Evolutionary conservation across 2,797 vertebrate genomes (phyloP).

Genomic region (Tapirus indicus): DNA sequence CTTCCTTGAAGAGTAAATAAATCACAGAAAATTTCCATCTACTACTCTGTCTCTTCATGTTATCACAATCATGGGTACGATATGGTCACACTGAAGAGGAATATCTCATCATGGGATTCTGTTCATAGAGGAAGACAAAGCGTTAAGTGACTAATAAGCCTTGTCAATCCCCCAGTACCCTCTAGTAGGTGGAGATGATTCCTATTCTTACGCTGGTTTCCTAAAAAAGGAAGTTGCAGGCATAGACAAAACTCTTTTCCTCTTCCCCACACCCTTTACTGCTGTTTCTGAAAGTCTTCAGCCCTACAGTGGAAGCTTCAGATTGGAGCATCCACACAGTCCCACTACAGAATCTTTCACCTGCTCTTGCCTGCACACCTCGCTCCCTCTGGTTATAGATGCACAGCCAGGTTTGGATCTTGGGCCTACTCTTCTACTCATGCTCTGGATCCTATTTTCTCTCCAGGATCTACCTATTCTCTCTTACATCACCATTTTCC

Average conservation of each 20-base stretch:
- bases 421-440: neutral
- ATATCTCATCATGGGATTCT: neutral
- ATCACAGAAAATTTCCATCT: neutral
- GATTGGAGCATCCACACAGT: neutral
- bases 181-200: neutral
- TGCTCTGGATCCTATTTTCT: neutral
- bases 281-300: neutral
- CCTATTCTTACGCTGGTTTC: neutral
- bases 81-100: neutral
- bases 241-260: neutral
- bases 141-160: neutral
- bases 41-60: neutral
- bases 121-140: neutral
- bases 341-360: neutral
- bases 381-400: rapidly evolving
- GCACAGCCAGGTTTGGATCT: neutral
- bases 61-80: neutral
- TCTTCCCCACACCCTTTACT: neutral
- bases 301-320: neutral
- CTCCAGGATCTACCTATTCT: neutral
- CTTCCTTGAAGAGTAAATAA: neutral
- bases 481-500: neutral
- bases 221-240: rapidly evolving
- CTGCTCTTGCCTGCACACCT: rapidly evolving
- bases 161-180: rapidly evolving